phyloP scores from a whole-genome alignment of 2,888 invertebrate genomes.

The Calameuta idolon region DNA sequence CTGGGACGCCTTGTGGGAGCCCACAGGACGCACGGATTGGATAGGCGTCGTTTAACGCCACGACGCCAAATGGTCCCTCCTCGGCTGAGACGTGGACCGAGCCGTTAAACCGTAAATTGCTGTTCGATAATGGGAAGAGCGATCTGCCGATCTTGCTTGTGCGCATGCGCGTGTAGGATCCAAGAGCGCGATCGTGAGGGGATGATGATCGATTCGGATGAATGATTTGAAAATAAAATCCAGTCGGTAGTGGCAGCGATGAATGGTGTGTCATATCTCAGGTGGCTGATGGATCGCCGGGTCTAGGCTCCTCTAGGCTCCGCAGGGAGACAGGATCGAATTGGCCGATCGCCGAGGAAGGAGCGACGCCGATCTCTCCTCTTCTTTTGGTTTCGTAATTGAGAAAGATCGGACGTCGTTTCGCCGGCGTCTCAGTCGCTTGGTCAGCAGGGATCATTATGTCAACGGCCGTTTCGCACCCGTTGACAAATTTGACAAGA shows the following conservation, averaged over 20 bases:
- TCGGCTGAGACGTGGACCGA: constrained; percentile 25
- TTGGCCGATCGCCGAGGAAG: background rate
- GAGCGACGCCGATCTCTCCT: constrained; percentile 22
- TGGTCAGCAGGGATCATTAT: constrained; percentile 17
- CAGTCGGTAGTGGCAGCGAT: background rate
- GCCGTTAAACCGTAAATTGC: constrained; percentile 44
- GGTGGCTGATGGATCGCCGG: background rate
- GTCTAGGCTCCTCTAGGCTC: background rate
- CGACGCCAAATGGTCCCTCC: background rate
- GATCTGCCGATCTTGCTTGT: background rate
- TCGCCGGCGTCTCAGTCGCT: background rate
- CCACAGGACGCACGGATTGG: background rate
- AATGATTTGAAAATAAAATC: background rate
- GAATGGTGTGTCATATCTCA: background rate
- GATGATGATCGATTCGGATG: background rate
- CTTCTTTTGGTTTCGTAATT: constrained; percentile 13
- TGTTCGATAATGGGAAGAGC: constrained; percentile 33
- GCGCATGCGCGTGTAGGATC: background rate
- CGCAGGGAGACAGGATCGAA: background rate
- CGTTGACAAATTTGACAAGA: constrained; percentile 65
- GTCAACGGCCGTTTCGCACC: constrained; percentile 47
- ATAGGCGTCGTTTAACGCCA: constrained; percentile 41
- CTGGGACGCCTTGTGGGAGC: too few relatives aligned
- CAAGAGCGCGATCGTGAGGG: background rate
- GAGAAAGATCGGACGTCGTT: constrained; percentile 8